Evolutionary conservation across 2,888 invertebrate species (phyloP), one percentile per base, ranked within the genome.

Genomic region (Tanytarsus gracilentus): DNA sequence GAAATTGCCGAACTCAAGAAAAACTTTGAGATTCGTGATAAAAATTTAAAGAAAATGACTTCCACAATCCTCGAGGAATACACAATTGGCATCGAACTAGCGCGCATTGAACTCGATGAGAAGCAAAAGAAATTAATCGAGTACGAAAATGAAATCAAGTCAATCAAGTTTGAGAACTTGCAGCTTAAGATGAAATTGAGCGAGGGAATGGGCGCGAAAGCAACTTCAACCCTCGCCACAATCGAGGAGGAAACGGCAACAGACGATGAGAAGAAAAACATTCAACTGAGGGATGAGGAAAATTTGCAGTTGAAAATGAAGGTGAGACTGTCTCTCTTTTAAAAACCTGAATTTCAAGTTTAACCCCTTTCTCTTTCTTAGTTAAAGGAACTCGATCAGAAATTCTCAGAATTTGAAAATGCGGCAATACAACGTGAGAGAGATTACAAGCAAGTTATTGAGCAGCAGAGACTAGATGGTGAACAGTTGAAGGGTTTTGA

Each of bases 11-110:
- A 74, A 39, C 67, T 74, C 29, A 70, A 70, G 62, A 68, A 66
- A 62, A 74, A 72, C 64, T 73, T 73, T 62, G 74, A 74, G 56
- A 66, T 69, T 6, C 71, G 74, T 18, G 74, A 74, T 55, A 66
- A 68, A 2, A 73, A 74, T 62, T 71, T 74, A 68, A 70, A 70
- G 59, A 73, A 74, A 53, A 72, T 74, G 73, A 73, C 73, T 64
- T 69, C 71, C 16, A 62, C 48, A 64, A 69, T 73, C 1, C 65
- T 74, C 5, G 74, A 74, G 62, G 74, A 74, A 62, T 74, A 74
- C 62, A 70, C 71, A 16, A 71, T 68, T 1, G 72, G 74, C n/a
- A 68, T 74, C 63, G 72, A 74, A 65, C 68, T 72, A 55, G 74
- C 74, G 26, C 69, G 71, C 58, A 62, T 71, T 14, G 74, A 74